Evolutionary conservation across 2,113 vertebrate species (phyloP).

Genomic region (Hemicordylus capensis): DNA sequence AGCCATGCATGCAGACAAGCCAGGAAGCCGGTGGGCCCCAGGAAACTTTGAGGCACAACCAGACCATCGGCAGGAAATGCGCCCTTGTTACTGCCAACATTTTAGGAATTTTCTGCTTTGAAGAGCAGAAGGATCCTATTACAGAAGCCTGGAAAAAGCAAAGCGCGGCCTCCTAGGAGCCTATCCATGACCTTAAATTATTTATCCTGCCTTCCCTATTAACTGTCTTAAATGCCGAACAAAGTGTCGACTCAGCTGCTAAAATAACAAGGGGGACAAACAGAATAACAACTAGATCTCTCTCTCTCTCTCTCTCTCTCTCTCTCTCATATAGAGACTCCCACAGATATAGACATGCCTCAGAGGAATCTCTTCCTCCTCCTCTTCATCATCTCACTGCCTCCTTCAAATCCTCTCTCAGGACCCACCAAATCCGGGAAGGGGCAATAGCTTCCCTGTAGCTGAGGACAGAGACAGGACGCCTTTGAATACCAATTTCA

Average conservation of each 20-base stretch:
- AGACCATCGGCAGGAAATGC: background rate
- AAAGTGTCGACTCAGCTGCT: background rate
- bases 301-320: background rate
- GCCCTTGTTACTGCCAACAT: background rate
- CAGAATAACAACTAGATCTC: background rate
- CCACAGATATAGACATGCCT: background rate
- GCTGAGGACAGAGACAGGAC: no score
- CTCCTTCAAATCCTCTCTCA: no score
- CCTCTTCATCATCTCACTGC: background rate
- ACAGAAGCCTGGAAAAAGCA: background rate
- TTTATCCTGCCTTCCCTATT: slow-evolving; percentile 11
- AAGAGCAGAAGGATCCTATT: background rate
- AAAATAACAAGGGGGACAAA: background rate
- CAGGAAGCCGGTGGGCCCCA: background rate
- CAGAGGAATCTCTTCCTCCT: background rate
- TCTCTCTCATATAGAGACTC: no score
- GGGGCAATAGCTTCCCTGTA: no score
- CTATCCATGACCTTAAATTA: slow-evolving; percentile 29
- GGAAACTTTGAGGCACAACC: background rate
- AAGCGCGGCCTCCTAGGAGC: slow-evolving; percentile 17
- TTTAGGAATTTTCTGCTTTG: background rate
- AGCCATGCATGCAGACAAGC: no score
- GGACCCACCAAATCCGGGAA: background rate
- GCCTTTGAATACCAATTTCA: no score
- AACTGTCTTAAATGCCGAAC: background rate